These are phyloP conservation scores for Autographa gamma DNA, from an alignment of 2,888 invertebrate genomes.

Conservation along the genomic window DNA sequence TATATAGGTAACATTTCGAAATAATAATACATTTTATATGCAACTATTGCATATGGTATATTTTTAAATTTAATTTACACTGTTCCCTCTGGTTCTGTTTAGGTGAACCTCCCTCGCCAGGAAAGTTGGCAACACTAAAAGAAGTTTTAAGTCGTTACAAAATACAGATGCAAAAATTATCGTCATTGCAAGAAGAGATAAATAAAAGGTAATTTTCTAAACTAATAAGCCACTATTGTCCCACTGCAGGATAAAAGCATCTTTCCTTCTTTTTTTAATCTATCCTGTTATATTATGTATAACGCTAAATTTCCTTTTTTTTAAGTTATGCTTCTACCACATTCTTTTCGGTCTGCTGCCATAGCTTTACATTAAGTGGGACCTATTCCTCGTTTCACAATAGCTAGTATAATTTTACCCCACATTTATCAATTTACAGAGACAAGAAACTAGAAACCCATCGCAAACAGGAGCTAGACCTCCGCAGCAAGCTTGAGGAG, in stretches of 20 bases:
- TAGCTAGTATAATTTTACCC: too few relatives aligned
- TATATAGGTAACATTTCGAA: slow-evolving; percentile 68
- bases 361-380: too few relatives aligned
- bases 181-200: slow-evolving; percentile 80
- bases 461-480: slow-evolving; percentile 80
- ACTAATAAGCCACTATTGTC: not conserved
- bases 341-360: too few relatives aligned
- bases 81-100: not conserved
- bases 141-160: slow-evolving; percentile 81
- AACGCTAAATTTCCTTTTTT: too few relatives aligned
- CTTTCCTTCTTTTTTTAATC: not conserved
- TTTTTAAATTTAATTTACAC: slow-evolving; percentile 11
- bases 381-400: too few relatives aligned
- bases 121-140: slow-evolving; percentile 80
- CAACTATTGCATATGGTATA: not conserved
- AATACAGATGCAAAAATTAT: slow-evolving; percentile 77
- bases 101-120: slow-evolving; percentile 83
- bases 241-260: too few relatives aligned
- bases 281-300: not conserved
- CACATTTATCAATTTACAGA: slow-evolving; percentile 56
- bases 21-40: not conserved
- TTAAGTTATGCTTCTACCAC: too few relatives aligned
- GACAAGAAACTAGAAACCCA: slow-evolving; percentile 82
- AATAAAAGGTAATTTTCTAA: slow-evolving; percentile 72
- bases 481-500: slow-evolving; percentile 78